A percentile compares a stretch with the other conserved stretches of the same genome.
phyloP scores from a whole-genome alignment of 2,888 invertebrate species.

The Cephus pulcher region DNA sequence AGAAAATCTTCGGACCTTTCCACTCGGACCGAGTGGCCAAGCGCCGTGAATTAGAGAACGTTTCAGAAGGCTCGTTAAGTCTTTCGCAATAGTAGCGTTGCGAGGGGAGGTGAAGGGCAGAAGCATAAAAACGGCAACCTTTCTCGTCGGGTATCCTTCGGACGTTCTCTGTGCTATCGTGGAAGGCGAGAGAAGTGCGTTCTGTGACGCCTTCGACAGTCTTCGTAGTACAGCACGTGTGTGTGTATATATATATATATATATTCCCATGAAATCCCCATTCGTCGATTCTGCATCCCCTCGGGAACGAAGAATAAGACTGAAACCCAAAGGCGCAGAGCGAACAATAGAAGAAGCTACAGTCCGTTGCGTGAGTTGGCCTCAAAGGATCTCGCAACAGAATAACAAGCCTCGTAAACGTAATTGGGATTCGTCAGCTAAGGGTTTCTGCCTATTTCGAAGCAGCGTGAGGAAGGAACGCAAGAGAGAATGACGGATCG shows the following conservation, averaged over 20 bases:
- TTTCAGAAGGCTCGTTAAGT: constrained; percentile 25
- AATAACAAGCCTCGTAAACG: not conserved
- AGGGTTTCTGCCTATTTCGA: not conserved
- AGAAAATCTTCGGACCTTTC: not conserved
- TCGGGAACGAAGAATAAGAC: not conserved
- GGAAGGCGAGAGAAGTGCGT: not conserved
- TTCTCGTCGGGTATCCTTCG: constrained; percentile 20
- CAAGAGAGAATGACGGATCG: not conserved
- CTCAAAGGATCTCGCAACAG: not conserved
- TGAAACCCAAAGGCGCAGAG: not conserved
- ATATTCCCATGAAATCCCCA: not conserved
- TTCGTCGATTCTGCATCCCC: not conserved
- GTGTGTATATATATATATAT: not conserved
- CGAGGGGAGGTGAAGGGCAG: constrained; percentile 8
- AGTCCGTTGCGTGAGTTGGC: not conserved
- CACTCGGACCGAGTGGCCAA: constrained; percentile 23
- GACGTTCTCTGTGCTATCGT: constrained; percentile 2
- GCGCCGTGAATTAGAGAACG: constrained; percentile 44
- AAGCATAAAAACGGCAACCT: constrained; percentile 23
- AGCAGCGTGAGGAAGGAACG: too few relatives aligned
- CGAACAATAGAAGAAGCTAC: not conserved
- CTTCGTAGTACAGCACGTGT: not conserved
- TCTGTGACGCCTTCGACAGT: not conserved
- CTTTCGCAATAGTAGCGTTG: constrained; percentile 21
- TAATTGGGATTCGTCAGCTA: not conserved